Evolutionary conservation across 1,140 invertebrate species (phyloP).

Genomic region (Portunus trituberculatus): DNA sequence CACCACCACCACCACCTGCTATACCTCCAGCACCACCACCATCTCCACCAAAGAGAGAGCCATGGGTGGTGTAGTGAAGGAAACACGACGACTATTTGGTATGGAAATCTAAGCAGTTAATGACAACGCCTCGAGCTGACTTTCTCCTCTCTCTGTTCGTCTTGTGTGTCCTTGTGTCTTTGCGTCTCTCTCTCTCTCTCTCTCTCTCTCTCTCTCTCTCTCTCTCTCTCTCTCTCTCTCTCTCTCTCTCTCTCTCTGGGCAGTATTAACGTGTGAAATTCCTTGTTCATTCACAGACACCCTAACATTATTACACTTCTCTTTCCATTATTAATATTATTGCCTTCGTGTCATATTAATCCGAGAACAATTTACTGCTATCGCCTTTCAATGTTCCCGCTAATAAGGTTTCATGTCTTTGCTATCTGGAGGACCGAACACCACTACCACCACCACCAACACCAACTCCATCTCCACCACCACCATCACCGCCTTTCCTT

Average conservation of each 20-base stretch:
- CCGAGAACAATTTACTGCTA: background rate
- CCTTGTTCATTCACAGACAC: background rate
- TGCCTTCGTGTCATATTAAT: background rate
- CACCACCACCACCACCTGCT: no score
- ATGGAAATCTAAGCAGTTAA: background rate
- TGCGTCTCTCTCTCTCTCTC: background rate
- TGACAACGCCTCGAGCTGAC: slow-evolving; percentile 8
- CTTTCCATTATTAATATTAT: background rate
- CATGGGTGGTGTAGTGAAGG: background rate
- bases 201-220: background rate
- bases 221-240: background rate
- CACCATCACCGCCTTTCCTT: background rate
- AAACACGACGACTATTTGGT: background rate
- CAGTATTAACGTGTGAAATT: background rate
- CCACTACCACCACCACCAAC: no score
- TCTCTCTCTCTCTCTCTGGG: background rate
- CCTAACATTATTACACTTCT: background rate
- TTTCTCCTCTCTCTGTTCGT: background rate
- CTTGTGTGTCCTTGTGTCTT: background rate
- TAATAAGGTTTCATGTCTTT: background rate
- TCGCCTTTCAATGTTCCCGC: background rate
- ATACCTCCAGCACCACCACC: background rate
- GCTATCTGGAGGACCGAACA: background rate
- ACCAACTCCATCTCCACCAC: no score
- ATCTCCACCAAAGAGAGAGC: background rate